A percentile compares a stretch with the other conserved stretches of the same genome.
Evolutionary conservation across 2,797 vertebrate species (phyloP).

Genomic region (Lepilemur ruficaudatus): DNA sequence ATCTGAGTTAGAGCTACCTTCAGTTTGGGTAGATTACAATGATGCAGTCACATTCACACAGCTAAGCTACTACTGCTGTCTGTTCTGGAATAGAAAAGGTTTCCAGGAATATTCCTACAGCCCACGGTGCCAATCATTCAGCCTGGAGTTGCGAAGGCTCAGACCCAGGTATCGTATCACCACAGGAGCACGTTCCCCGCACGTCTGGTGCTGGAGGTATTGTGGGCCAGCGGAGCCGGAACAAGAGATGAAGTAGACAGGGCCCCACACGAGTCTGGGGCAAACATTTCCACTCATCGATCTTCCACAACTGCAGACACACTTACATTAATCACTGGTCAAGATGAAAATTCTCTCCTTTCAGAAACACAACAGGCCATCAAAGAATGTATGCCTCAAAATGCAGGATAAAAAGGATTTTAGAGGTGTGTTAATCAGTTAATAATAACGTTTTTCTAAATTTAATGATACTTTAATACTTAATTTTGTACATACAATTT

Average conservation of each 20-base stretch:
- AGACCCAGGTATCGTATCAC: neutral
- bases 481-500: neutral
- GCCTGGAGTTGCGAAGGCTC: neutral
- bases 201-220: neutral
- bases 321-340: neutral
- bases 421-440: neutral
- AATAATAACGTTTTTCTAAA: neutral
- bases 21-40: neutral
- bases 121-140: fast-evolving
- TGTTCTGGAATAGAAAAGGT: neutral
- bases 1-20: neutral
- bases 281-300: neutral
- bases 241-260: neutral
- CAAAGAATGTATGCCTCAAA: neutral
- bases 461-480: neutral
- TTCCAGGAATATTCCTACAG: neutral
- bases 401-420: neutral
- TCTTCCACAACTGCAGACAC: neutral
- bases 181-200: neutral
- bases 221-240: neutral
- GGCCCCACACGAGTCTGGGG: neutral
- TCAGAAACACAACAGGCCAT: neutral
- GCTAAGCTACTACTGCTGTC: neutral
- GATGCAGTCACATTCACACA: neutral
- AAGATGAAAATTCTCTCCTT: neutral